Evolutionary conservation across 1,140 invertebrate species (phyloP).

Genomic region (Drosophila repletoides): DNA sequence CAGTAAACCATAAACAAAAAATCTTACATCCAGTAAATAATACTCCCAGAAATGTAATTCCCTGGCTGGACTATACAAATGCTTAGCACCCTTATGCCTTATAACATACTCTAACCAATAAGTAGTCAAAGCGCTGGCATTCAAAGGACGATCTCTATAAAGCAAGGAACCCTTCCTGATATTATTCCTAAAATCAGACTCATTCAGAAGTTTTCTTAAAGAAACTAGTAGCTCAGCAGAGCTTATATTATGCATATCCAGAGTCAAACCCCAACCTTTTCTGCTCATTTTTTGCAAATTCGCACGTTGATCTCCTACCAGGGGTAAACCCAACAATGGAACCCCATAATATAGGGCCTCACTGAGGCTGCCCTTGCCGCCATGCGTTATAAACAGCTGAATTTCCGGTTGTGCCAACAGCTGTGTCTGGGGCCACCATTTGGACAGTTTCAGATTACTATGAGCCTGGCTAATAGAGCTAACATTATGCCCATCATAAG

Average conservation of each 20-base stretch:
- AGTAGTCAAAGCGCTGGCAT: constrained; percentile 32
- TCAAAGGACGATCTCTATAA: constrained; percentile 67
- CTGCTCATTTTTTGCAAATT: constrained; percentile 83
- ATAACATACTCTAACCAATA: constrained; percentile 80
- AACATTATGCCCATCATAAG: constrained; percentile 54
- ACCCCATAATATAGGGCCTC: constrained; percentile 88
- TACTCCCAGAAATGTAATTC: constrained; percentile 41
- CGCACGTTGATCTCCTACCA: constrained; percentile 85
- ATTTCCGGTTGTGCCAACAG: constrained; percentile 86
- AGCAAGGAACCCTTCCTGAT: constrained; percentile 42
- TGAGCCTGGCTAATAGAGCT: constrained; percentile 5
- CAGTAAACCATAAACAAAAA: constrained; percentile 8
- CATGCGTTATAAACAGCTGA: constrained; percentile 88
- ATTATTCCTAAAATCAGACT: constrained; percentile 21
- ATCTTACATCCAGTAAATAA: constrained; percentile 45
- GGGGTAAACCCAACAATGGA: constrained; percentile 87
- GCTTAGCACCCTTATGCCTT: constrained; percentile 81
- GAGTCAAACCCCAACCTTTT: constrained; percentile 81
- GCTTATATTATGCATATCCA: constrained; percentile 73
- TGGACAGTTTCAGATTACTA: constrained; percentile 85
- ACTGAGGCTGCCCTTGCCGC: constrained; percentile 87
- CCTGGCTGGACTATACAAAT: constrained; percentile 68
- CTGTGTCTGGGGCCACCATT: constrained; percentile 88
- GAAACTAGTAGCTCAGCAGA: constrained; percentile 43
- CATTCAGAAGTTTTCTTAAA: constrained; percentile 30